Evolutionary conservation across 2,888 invertebrate species (phyloP).

Genomic region (Ypsolopha scabrella): DNA sequence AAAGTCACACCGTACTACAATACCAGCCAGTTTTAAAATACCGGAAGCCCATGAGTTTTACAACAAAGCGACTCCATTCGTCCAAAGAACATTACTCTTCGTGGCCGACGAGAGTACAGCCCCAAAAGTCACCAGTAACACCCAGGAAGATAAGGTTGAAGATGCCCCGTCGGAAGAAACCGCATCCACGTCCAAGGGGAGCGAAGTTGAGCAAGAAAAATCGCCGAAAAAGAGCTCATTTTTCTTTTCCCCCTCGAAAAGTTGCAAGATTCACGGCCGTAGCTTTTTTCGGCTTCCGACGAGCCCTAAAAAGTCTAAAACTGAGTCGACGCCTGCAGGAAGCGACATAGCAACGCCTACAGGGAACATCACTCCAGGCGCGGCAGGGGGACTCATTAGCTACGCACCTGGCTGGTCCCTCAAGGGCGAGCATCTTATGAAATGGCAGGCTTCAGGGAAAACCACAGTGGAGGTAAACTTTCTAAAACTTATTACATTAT

Average conservation of each 20-base stretch:
- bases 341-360: constrained; percentile 9
- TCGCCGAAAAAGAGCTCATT: constrained; percentile 64
- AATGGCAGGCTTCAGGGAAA: constrained; percentile 72
- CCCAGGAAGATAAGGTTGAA: constrained; percentile 22
- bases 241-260: constrained; percentile 66
- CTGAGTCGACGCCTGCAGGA: constrained; percentile 25
- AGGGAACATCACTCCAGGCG: constrained; percentile 22
- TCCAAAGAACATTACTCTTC: constrained; percentile 58
- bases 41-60: constrained; percentile 62
- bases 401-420: constrained; percentile 74
- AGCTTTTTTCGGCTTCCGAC: constrained; percentile 66
- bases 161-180: constrained; percentile 20
- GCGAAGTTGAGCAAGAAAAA: constrained; percentile 52
- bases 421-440: constrained; percentile 72
- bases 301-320: constrained; percentile 62
- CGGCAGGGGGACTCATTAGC: constrained; percentile 62
- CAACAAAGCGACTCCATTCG: constrained; percentile 64
- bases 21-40: constrained; percentile 58
- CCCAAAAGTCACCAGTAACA: constrained; percentile 36
- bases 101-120: constrained; percentile 60
- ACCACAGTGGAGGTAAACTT: constrained; percentile 67
- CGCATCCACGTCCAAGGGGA: constrained; percentile 40
- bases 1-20: constrained; percentile 56
- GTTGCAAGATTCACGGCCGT: constrained; percentile 60
- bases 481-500: neutral